Evolutionary conservation across 1,140 invertebrate species (phyloP).

Genomic region (Tachypleus tridentatus): DNA sequence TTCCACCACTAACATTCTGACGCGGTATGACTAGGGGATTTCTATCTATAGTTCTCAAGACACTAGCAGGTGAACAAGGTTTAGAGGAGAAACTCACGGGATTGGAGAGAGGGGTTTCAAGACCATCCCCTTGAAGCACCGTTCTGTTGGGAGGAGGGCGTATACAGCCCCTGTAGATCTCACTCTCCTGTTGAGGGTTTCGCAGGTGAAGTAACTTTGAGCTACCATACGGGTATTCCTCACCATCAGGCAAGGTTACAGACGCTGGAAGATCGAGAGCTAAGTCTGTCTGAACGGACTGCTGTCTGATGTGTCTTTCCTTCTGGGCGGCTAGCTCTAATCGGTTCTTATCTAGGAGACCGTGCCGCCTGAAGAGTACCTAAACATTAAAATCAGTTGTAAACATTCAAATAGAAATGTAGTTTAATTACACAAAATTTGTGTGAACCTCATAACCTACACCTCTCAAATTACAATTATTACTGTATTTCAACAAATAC

Average conservation of each 20-base stretch:
- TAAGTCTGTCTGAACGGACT: constrained; percentile 47
- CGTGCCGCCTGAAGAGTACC: too few relatives aligned
- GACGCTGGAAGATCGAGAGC: constrained; percentile 51
- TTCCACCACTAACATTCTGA: too few relatives aligned
- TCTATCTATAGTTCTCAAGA: constrained; percentile 4
- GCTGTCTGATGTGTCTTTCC: constrained; percentile 44
- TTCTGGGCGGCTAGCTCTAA: constrained; percentile 41
- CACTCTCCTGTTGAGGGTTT: constrained; percentile 49
- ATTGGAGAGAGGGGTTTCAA: constrained; percentile 49
- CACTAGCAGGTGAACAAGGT: constrained; percentile 9
- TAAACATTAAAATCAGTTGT: too few relatives aligned
- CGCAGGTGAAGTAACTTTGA: constrained; percentile 47
- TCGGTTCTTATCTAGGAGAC: constrained; percentile 21
- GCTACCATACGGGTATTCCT: constrained; percentile 49
- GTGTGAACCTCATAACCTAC: too few relatives aligned
- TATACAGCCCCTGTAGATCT: constrained; percentile 54
- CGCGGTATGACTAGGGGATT: constrained; percentile 19
- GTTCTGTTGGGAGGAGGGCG: constrained; percentile 57
- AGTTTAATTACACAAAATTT: too few relatives aligned
- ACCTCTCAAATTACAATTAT: too few relatives aligned
- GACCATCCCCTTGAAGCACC: constrained; percentile 50
- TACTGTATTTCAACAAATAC: too few relatives aligned
- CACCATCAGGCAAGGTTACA: constrained; percentile 54
- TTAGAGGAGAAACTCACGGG: constrained; percentile 37
- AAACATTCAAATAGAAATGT: too few relatives aligned